Percentiles rank a stretch among this genome's conserved stretches.
These are phyloP conservation scores for Crotalus viridis DNA, from an alignment of 2,113 vertebrate species.

Conservation along the genomic window DNA sequence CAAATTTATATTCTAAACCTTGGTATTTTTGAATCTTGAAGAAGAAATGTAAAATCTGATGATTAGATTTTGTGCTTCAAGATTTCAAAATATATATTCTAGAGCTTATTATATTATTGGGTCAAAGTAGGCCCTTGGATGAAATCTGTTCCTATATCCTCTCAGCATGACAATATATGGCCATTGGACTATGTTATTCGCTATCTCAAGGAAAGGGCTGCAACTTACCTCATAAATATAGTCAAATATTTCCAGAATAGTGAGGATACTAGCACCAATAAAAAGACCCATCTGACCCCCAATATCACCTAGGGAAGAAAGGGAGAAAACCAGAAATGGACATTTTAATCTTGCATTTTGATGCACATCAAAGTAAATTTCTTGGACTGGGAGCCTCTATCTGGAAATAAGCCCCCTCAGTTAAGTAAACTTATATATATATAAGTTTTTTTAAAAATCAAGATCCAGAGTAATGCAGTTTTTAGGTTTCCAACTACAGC, in stretches of 20 bases:
- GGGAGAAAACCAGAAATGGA: not conserved
- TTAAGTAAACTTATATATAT: not conserved
- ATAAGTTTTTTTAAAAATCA: too few species aligned
- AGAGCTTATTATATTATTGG: not conserved
- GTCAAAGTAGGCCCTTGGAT: not conserved
- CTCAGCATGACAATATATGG: not conserved
- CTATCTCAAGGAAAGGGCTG: accelerated
- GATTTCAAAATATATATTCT: not conserved
- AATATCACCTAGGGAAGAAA: constrained; percentile 84
- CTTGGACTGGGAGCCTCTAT: not conserved
- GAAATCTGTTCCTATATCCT: too few species aligned
- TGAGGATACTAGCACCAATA: constrained; percentile 97
- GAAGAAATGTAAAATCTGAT: not conserved
- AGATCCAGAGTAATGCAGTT: not conserved
- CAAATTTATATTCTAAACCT: not conserved
- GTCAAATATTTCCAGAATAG: constrained; percentile 96
- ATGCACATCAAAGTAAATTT: too few species aligned
- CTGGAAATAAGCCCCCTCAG: not conserved
- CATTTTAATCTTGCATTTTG: not conserved
- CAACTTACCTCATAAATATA: constrained; percentile 93
- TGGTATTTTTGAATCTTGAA: not conserved
- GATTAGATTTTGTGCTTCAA: not conserved
- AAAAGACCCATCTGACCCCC: constrained; percentile 99
- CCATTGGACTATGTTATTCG: not conserved
- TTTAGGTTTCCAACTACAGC: not conserved